phyloP scores from a whole-genome alignment of 1,140 invertebrate species.

The Diorhabda sublineata region DNA sequence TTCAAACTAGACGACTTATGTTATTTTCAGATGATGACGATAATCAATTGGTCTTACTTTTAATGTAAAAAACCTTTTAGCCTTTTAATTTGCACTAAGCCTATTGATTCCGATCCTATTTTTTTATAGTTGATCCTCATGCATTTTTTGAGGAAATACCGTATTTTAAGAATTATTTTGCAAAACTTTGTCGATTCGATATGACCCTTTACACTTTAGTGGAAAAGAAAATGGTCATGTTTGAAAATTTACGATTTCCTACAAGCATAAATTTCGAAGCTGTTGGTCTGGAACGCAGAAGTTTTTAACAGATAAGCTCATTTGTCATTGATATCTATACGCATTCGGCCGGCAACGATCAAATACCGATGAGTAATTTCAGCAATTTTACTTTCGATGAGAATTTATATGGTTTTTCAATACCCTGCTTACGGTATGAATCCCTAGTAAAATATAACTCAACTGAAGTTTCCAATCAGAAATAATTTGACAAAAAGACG shows the following conservation, averaged over 20 bases:
- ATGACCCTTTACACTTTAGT: slow-evolving; percentile 42
- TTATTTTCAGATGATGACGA: no score
- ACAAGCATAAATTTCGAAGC: slow-evolving; percentile 40
- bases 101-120: no score
- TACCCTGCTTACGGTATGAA: slow-evolving; percentile 5
- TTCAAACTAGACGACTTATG: no score
- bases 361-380: slow-evolving; percentile 32
- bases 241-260: slow-evolving; percentile 42
- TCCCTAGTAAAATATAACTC: background rate
- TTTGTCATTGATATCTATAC: slow-evolving; percentile 43
- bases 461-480: background rate
- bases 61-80: no score
- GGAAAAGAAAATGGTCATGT: slow-evolving; percentile 38
- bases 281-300: slow-evolving; percentile 40
- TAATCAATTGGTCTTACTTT: no score
- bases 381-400: slow-evolving; percentile 27
- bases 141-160: background rate
- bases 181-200: slow-evolving; percentile 36
- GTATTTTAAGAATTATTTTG: slow-evolving; percentile 34
- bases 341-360: slow-evolving; percentile 28
- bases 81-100: no score
- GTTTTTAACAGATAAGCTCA: slow-evolving; percentile 45
- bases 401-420: slow-evolving; percentile 1
- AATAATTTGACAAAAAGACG: background rate
- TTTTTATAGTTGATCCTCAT: background rate